A percentile compares a stretch with the other conserved stretches of the same genome.
Evolutionary conservation across 2,113 vertebrate genomes (phyloP).

Genomic region (Meleagris gallopavo): DNA sequence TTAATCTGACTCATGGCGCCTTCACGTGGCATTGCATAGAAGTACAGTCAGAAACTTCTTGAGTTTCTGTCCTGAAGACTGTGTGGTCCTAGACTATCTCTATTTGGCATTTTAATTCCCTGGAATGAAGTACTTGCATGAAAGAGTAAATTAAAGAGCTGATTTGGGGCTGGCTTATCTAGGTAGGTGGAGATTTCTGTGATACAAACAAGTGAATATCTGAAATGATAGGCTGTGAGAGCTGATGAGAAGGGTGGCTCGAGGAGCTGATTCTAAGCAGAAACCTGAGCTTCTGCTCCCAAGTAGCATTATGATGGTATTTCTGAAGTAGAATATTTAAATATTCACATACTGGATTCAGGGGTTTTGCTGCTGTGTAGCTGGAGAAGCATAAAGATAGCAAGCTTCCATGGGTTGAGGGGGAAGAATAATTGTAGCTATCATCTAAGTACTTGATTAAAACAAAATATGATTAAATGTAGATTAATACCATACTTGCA

Average conservation of each 20-base stretch:
- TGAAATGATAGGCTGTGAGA: background rate
- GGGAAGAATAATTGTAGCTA: slow-evolving; percentile 3
- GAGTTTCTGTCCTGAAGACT: background rate
- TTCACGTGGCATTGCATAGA: background rate
- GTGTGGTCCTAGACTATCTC: background rate
- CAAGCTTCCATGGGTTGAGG: background rate
- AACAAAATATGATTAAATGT: slow-evolving; percentile 28
- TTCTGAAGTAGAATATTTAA: background rate
- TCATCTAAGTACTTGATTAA: background rate
- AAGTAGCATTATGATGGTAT: background rate
- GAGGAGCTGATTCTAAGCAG: background rate
- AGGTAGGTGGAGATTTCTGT: background rate
- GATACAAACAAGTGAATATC: background rate
- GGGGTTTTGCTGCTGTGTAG: background rate
- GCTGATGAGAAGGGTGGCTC: background rate
- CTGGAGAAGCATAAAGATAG: background rate
- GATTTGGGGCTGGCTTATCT: background rate
- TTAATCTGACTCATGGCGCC: background rate
- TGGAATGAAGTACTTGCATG: background rate
- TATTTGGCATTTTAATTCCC: background rate
- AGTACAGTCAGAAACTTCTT: background rate
- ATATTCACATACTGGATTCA: background rate
- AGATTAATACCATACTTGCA: slow-evolving; percentile 1
- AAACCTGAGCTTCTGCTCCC: background rate
- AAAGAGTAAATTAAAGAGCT: background rate